A percentile compares a stretch with the other conserved stretches of the same genome.
phyloP scores from a whole-genome alignment of 2,113 vertebrate genomes.

The Tetraodon nigroviridis region DNA sequence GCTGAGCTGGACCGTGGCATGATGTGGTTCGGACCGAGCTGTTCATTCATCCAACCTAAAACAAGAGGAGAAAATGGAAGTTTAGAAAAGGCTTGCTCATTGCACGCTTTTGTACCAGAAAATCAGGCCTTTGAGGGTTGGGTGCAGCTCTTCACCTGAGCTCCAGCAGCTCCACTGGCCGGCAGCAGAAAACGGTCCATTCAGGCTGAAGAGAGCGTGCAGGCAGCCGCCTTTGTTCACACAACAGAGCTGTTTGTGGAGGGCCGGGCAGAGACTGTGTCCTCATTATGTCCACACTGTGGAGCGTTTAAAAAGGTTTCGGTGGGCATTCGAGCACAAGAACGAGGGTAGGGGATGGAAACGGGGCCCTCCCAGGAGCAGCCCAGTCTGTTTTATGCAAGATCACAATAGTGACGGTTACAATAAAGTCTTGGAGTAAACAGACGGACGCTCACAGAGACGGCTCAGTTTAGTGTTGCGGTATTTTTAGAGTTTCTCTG shows the following conservation, averaged over 20 bases:
- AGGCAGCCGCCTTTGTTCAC: constrained; percentile 33
- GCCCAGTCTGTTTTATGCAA: background rate
- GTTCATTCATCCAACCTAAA: too few relatives aligned
- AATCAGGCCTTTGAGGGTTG: background rate
- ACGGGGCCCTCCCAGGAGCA: background rate
- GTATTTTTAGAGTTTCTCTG: too few relatives aligned
- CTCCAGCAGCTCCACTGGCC: constrained; percentile 5
- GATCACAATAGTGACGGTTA: background rate
- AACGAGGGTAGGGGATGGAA: background rate
- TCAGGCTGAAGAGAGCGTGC: constrained; percentile 21
- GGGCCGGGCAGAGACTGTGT: constrained; percentile 12
- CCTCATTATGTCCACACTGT: constrained; percentile 28
- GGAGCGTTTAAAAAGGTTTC: constrained; percentile 17
- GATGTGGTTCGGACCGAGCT: too few relatives aligned
- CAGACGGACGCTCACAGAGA: background rate
- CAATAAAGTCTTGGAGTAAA: background rate
- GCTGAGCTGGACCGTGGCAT: too few relatives aligned
- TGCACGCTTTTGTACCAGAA: too few relatives aligned
- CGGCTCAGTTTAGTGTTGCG: too few relatives aligned
- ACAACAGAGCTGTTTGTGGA: constrained; percentile 19
- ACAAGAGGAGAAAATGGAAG: too few relatives aligned
- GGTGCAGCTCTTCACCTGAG: constrained; percentile 2
- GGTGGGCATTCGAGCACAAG: background rate
- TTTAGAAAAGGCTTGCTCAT: too few relatives aligned
- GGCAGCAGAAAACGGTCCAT: constrained; percentile 2